A percentile compares a stretch with the other conserved stretches of the same genome.
phyloP scores from a whole-genome alignment of 2,113 vertebrate species.

The Lanius ludovicianus region DNA sequence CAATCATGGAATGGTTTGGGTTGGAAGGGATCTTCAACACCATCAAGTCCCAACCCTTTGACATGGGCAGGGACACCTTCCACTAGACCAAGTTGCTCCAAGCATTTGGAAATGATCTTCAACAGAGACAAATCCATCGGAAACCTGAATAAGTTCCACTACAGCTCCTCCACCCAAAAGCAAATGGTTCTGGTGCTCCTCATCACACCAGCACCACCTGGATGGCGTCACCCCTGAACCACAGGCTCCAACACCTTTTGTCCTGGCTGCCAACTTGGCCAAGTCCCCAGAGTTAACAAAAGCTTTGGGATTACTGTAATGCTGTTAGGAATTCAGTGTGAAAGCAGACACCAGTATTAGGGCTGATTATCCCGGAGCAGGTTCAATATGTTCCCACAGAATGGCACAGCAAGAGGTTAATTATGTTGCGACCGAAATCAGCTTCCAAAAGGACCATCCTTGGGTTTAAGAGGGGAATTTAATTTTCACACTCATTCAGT shows the following conservation, averaged over 20 bases:
- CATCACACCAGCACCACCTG: neutral
- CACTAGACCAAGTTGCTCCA: neutral
- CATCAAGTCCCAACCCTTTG: fast-evolving
- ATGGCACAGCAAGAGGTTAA: conserved; percentile 69
- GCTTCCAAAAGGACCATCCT: conserved; percentile 58
- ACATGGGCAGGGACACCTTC: neutral
- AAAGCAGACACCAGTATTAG: conserved; percentile 37
- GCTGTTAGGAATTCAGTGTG: conserved; percentile 25
- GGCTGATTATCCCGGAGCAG: conserved; percentile 43
- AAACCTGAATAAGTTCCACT: neutral
- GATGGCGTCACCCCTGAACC: neutral
- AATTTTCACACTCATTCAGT: conserved; percentile 63
- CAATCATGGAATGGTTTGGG: neutral
- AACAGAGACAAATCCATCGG: neutral
- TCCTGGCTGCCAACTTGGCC: neutral
- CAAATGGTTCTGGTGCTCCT: neutral
- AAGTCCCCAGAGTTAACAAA: neutral
- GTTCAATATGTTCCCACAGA: conserved; percentile 61
- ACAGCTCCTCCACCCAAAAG: neutral
- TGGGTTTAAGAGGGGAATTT: conserved; percentile 44
- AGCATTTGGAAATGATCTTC: neutral
- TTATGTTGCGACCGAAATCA: conserved; percentile 43
- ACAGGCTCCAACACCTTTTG: fast-evolving
- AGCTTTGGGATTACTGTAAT: conserved; percentile 44
- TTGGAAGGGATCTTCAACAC: neutral